phyloP scores from a whole-genome alignment of 2,888 invertebrate species.

The Gerris lacustris region DNA sequence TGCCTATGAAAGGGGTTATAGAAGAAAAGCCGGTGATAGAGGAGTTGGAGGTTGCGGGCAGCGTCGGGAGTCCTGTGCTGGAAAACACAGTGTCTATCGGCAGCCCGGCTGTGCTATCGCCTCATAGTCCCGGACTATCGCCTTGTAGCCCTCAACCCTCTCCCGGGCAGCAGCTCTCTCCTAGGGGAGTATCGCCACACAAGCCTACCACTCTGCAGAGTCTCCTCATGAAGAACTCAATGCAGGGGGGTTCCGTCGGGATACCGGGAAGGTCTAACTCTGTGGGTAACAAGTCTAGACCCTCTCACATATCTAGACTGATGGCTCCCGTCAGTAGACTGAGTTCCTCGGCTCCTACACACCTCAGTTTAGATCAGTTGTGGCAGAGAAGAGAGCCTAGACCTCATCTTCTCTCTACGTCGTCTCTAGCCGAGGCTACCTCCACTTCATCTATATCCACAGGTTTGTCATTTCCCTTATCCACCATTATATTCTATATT shows the following conservation, averaged over 20 bases:
- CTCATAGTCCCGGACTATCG: not conserved
- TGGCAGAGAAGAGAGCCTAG: constrained; percentile 80
- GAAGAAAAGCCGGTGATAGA: not conserved
- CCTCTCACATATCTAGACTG: constrained; percentile 18
- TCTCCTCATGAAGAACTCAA: constrained; percentile 46
- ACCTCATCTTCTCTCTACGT: constrained; percentile 71
- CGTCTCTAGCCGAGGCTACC: constrained; percentile 69
- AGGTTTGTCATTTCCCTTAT: constrained; percentile 34
- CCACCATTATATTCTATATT: not conserved
- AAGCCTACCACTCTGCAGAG: constrained; percentile 48
- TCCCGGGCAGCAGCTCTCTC: not conserved
- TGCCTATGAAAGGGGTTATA: not conserved
- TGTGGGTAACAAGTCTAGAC: constrained; percentile 10
- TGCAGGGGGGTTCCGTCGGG: not conserved
- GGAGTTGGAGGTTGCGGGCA: not conserved
- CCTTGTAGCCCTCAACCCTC: not conserved
- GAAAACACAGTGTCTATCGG: not conserved
- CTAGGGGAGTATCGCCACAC: constrained; percentile 26
- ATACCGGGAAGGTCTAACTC: constrained; percentile 11
- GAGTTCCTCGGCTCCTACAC: constrained; percentile 78
- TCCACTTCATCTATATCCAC: constrained; percentile 72
- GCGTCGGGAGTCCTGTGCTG: not conserved
- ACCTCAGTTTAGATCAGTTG: constrained; percentile 65
- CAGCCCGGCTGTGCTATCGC: not conserved
- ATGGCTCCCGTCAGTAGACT: constrained; percentile 46